A percentile compares a stretch with the other conserved stretches of the same genome.
phyloP scores from a whole-genome alignment of 2,113 vertebrate species.

The Mormyrus lacerda region DNA sequence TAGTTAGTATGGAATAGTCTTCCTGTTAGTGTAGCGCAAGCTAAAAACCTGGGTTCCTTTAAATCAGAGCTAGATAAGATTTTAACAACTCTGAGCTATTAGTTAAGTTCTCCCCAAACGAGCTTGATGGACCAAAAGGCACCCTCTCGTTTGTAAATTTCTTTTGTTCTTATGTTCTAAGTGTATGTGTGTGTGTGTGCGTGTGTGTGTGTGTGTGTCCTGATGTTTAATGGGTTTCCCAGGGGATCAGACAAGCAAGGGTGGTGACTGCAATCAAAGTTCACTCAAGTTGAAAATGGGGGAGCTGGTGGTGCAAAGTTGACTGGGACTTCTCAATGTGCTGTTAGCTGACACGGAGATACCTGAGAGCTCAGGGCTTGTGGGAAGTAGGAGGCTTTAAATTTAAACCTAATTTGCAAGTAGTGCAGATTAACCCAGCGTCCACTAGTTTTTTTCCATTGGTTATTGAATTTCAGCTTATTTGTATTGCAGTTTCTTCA shows the following conservation, averaged over 20 bases:
- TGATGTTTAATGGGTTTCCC: background rate
- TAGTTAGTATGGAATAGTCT: too few species aligned
- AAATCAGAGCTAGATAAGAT: too few species aligned
- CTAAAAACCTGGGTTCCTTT: too few species aligned
- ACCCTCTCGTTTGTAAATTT: too few species aligned
- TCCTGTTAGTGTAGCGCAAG: too few species aligned
- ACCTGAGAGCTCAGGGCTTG: background rate
- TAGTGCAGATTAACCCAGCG: background rate
- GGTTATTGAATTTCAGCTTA: background rate
- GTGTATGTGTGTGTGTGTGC: background rate
- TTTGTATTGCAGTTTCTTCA: background rate
- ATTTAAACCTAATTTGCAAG: background rate
- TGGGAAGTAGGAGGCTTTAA: background rate
- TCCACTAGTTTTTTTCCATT: background rate
- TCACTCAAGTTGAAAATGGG: constrained; percentile 10
- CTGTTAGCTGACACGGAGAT: background rate
- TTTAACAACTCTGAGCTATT: too few species aligned
- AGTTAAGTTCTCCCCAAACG: too few species aligned
- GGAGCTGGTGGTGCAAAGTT: background rate
- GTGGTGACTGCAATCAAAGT: constrained; percentile 13
- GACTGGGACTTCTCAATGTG: background rate
- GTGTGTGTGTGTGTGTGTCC: background rate
- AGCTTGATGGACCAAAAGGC: too few species aligned
- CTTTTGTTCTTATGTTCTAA: too few species aligned
- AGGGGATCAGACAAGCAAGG: constrained; percentile 1